Evolutionary conservation across 2,888 invertebrate genomes (phyloP).

Genomic region (Rhagium mordax): DNA sequence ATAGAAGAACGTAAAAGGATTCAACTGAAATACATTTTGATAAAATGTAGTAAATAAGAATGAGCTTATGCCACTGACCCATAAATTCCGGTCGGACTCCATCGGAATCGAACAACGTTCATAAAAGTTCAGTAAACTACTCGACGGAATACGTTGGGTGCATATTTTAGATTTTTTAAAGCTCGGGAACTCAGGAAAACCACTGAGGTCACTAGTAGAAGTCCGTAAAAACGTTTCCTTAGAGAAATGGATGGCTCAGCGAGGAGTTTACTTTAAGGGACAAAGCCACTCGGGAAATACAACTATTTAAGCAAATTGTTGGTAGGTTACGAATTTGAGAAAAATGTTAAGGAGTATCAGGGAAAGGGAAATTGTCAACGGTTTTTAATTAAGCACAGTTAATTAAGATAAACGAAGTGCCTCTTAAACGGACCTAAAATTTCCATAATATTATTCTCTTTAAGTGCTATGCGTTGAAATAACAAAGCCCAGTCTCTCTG

Average conservation of each 20-base stretch:
- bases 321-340: background rate
- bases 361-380: slow-evolving; percentile 7
- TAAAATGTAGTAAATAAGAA: slow-evolving; percentile 4
- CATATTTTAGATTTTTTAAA: slow-evolving; percentile 58
- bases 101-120: slow-evolving; percentile 51
- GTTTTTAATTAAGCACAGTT: slow-evolving; percentile 33
- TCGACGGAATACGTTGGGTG: slow-evolving; percentile 48
- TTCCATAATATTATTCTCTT: slow-evolving; percentile 33
- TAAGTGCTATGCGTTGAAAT: slow-evolving; percentile 21
- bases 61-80: background rate
- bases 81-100: slow-evolving; percentile 40
- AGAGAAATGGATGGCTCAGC: slow-evolving; percentile 48
- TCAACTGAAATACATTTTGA: background rate
- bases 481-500: slow-evolving; percentile 2
- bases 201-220: slow-evolving; percentile 49
- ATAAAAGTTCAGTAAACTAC: slow-evolving; percentile 57
- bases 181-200: slow-evolving; percentile 45
- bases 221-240: slow-evolving; percentile 50
- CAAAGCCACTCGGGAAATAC: slow-evolving; percentile 46
- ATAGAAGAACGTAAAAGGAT: background rate
- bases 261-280: slow-evolving; percentile 47
- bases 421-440: slow-evolving; percentile 3
- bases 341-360: background rate
- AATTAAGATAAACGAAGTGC: slow-evolving; percentile 36
- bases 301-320: slow-evolving; percentile 35